Base-by-base conservation (phyloP, 2,113 vertebrate genomes). In the Stictonetta naevosa region DNA sequence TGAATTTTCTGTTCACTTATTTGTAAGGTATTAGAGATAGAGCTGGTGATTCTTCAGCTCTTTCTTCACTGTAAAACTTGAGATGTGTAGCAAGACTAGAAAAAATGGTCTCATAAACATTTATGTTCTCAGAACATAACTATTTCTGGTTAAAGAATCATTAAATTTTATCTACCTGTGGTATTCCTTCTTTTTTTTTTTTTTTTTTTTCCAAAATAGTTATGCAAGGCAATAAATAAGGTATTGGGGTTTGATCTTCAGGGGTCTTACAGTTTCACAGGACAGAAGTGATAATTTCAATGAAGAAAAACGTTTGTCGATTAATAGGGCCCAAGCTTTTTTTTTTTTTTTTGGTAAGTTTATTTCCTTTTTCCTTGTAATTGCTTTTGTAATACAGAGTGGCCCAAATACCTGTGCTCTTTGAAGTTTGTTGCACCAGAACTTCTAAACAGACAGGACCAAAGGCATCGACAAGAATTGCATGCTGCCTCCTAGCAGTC, bases 181-280 rank as follows among this genome's bases (percentile, higher is more conserved):
- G 17, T 17, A 4, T 1, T 2, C 4, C 36, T n/a, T 18, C 4
- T 1, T 20, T 36, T 42, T 7, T 29, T 1, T 25, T 40, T 50
- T 9, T 1, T 19, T 52, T 50, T 8, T 1, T 19, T 52, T 55
- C 7, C 22, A 1, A 23, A 34, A 19, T 12, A 5, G 1, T 26
- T 31, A 29, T 2, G n/a, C 7, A 0, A 14, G 8, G 26, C 42
- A 6, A 0, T 5, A 11, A 20, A 4, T 6, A 5, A 44, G 50
- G 44, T 33, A 50, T 2, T 13, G 40, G 7, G 31, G 8, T 8
- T 34, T 34, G 18, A 3, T 16, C 64, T 26, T 14, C 33, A 11
- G n/a, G 23, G n/a, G 15, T 7, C 28, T 46, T 33, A 9, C 0
- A 4, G 1, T 19, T 40, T 17, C 20, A 1, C 1, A 10, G 13